phyloP scores from a whole-genome alignment of 64 coral and sea anemone species.

The Trachythela sp. region DNA sequence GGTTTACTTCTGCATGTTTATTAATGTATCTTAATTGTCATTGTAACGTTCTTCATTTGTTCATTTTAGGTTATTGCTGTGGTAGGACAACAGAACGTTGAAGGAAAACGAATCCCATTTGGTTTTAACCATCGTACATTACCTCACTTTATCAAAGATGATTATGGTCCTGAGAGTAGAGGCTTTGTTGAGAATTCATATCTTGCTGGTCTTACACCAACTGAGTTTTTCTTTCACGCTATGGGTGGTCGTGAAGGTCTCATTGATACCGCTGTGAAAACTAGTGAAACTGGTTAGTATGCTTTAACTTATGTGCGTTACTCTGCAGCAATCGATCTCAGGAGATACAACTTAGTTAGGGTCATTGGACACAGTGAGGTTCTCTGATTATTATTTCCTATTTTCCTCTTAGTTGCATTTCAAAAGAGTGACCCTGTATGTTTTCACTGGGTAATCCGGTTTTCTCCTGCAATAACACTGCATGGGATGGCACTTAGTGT shows the following conservation, averaged over 20 bases:
- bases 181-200: slow-evolving; percentile 99
- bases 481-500: too few relatives aligned
- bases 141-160: slow-evolving; percentile 97
- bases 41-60: background rate
- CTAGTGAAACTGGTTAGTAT: slow-evolving; percentile 98
- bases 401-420: too few relatives aligned
- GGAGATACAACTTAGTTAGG: too few relatives aligned
- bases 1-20: too few relatives aligned
- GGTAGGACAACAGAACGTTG: slow-evolving; percentile 98
- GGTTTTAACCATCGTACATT: slow-evolving; percentile 96
- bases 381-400: too few relatives aligned
- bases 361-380: too few relatives aligned
- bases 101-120: slow-evolving; percentile 99
- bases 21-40: background rate
- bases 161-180: slow-evolving; percentile 98
- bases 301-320: background rate
- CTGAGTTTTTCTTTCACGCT: slow-evolving; percentile 98
- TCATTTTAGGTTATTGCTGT: slow-evolving; percentile 87
- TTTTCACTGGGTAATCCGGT: too few relatives aligned
- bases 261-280: slow-evolving; percentile 99
- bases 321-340: background rate
- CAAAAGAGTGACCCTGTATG: too few relatives aligned
- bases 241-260: slow-evolving; percentile 99
- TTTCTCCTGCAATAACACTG: too few relatives aligned
- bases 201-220: slow-evolving; percentile 94